A percentile compares a stretch with the other conserved stretches of the same genome.
Conservation (phyloP, 2,797 vertebrate species). For the Staurois parvus region DNA sequence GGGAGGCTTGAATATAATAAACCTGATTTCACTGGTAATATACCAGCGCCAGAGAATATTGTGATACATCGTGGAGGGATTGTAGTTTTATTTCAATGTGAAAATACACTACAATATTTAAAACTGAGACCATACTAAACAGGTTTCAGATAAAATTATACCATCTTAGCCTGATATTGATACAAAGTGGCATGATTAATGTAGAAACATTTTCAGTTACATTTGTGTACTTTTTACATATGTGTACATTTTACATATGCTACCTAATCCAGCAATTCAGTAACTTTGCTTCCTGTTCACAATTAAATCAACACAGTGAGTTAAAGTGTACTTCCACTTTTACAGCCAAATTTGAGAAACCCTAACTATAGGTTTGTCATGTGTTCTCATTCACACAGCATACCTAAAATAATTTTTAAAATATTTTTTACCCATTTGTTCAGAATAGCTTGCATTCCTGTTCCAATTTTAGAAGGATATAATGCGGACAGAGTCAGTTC, state of each 20-base stretch:
- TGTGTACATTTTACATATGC: neutral
- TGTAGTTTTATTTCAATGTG: conserved; percentile 59
- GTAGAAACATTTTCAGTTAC: neutral
- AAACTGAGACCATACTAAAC: conserved; percentile 7
- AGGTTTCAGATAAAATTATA: conserved; percentile 19
- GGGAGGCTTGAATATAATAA: conserved; percentile 17
- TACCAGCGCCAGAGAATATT: conserved; percentile 37
- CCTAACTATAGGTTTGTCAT: too few relatives aligned
- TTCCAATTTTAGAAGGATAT: too few relatives aligned
- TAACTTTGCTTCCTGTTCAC: neutral
- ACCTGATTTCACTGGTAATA: conserved; percentile 53
- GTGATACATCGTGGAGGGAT: neutral
- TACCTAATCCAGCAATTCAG: neutral
- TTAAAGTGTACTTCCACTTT: too few relatives aligned
- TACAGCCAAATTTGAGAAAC: too few relatives aligned
- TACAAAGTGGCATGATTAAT: neutral
- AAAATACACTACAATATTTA: conserved; percentile 52
- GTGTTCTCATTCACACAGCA: too few relatives aligned
- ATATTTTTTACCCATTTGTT: too few relatives aligned
- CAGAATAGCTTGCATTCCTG: too few relatives aligned
- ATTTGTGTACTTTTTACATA: neutral
- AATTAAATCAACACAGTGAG: neutral
- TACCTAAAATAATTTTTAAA: too few relatives aligned
- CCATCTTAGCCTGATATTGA: neutral
- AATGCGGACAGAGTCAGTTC: too few relatives aligned